Evolutionary conservation across 1,140 invertebrate genomes (phyloP), one percentile per base, ranked within the genome.

Genomic region (Papilio dardanus): DNA sequence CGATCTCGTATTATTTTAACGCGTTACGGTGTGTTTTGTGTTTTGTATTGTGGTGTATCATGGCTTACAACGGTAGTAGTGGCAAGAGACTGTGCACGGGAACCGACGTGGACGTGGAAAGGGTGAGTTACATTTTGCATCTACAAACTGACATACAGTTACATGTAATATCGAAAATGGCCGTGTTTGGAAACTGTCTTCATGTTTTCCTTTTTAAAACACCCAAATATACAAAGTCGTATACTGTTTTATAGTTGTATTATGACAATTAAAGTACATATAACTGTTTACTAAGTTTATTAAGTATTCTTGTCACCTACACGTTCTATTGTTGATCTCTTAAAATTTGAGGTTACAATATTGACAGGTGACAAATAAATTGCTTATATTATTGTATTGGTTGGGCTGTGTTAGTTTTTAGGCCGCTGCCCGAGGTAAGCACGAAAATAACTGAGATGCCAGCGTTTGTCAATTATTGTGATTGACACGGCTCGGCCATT

Each of bases 61-160:
- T 94, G 92, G 92, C 92, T 92, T 94, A 93, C 89, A 94, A 93
- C 91, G 92, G 92, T 84, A 92, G 90, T 93, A 86, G 91, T 92
- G 91, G 90, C 85, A 94, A 94, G 83, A 93, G 92, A 93, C 88
- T 94, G 82, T 93, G 93, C 83, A 88, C 91, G 74, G 90, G 91
- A 66, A 91, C 87, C 68, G 93, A 94, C 77, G 81, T 93, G 71
- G 92, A 94, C 79, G 92, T 93, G 33, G 92, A 94, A 88, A 89
- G 92, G 89, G 92, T 94, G 77, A 90, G 87, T 89, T 69, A 82
- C 69, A 33, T 77, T 76, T 77, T 84, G 62, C 74, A 71, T 66
- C 50, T 37, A 81, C 65, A 79, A 50, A 83, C 88, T 84, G 83
- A 81, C 82, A 83, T 84, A 82, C 79, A 79, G 81, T 83, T 86